Evolutionary conservation across 2,888 invertebrate species (phyloP), one percentile per base, ranked within the genome.

Genomic region (Malacosoma neustria): DNA sequence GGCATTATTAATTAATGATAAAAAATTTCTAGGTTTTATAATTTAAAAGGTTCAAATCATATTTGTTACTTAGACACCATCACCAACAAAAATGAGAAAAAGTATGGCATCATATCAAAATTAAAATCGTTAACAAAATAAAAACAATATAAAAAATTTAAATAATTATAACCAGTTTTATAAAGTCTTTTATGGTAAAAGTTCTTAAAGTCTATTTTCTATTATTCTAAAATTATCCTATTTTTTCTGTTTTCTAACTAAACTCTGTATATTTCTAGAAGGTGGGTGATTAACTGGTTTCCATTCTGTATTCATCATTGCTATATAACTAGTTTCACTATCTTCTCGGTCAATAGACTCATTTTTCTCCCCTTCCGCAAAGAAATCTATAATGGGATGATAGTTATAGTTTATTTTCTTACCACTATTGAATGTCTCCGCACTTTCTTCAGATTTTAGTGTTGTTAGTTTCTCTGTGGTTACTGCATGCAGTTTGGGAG

Each of bases 331-430:
- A 30, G 65, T 39, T 30, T 56, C 64, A 41, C 46, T 63, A 37
- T 84, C 85, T 51, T 79, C 82, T 57, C 84, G 68, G 38, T 85
- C 85, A 45, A 80, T 77, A 9, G 74, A 71, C 30, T 65, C 65
- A 29, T 70, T 70, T 48, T 68, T 72, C 29, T 62, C 72, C 15
- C 63, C 67, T 35, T 80, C 82, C 46, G 88, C 90, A 63, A 93
- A 93, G 63, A 93, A 94, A 58, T 93, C 93, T 48, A 93, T 93
- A 34, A 94, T 94, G 1, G 93, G 93, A 70, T 94, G 94, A 55
- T 94, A 94, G 61, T 91, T 93, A 61, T 93, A 94, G 73, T 94
- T 94, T 31, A 93, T 88, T 55, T 91, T 87, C 56, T 89, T 87
- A 11, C 68, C 68, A 40, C 67, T 72, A 0, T 61, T 47, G 12